Percentiles rank a stretch among this genome's conserved stretches.
phyloP scores from a whole-genome alignment of 2,888 invertebrate genomes.

The Molorchus minor region DNA sequence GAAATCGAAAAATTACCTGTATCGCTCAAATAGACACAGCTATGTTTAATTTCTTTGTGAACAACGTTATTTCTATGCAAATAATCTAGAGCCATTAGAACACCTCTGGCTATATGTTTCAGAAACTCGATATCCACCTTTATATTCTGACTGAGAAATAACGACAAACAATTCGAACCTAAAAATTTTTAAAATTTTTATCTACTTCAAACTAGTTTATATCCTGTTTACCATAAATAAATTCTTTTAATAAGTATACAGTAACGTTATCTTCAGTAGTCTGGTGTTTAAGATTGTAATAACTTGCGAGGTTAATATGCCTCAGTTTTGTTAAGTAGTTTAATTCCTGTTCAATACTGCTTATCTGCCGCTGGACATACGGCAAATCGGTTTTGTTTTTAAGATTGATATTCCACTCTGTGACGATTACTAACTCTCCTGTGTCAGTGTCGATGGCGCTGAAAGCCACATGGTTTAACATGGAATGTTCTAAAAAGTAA shows the following conservation, averaged over 20 bases:
- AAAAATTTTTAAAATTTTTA: slow-evolving; percentile 31
- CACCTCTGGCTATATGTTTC: slow-evolving; percentile 74
- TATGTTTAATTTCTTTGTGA: slow-evolving; percentile 82
- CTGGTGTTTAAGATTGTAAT: slow-evolving; percentile 74
- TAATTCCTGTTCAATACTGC: slow-evolving; percentile 81
- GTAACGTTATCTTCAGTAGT: slow-evolving; percentile 71
- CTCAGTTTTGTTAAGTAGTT: slow-evolving; percentile 74
- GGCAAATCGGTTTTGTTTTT: slow-evolving; percentile 57
- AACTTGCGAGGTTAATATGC: slow-evolving; percentile 78
- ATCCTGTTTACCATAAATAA: slow-evolving; percentile 66
- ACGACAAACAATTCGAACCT: slow-evolving; percentile 60
- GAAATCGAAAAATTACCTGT: slow-evolving; percentile 61
- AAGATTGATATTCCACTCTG: slow-evolving; percentile 76
- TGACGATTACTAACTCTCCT: slow-evolving; percentile 76
- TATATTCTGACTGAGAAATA: slow-evolving; percentile 65
- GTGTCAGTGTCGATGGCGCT: slow-evolving; percentile 78
- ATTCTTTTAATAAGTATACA: slow-evolving; percentile 77
- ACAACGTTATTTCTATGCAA: slow-evolving; percentile 84
- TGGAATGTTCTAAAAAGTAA: slow-evolving; percentile 71
- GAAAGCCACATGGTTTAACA: slow-evolving; percentile 77
- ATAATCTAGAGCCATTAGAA: slow-evolving; percentile 79
- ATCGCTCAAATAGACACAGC: slow-evolving; percentile 77
- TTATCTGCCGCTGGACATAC: slow-evolving; percentile 68
- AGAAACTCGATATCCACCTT: slow-evolving; percentile 67
- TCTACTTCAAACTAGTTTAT: slow-evolving; percentile 5